Conservation (phyloP, 2,113 vertebrate genomes). For the Solea solea region DNA sequence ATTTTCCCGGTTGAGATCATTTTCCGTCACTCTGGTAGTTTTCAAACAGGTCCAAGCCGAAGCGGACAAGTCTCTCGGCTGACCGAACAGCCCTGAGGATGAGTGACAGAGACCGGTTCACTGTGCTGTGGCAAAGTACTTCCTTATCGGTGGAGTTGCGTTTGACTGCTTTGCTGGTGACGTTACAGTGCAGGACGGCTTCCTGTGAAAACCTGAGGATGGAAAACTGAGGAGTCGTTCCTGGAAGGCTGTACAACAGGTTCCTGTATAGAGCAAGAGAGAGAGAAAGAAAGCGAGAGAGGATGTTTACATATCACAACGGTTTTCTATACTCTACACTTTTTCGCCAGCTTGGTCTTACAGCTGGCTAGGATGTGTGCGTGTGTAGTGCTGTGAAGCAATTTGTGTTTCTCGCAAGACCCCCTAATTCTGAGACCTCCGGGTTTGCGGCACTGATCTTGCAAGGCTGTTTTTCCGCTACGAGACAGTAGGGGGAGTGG, state of each 20-base stretch:
- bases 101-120: conserved; percentile 85
- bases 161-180: conserved; percentile 29
- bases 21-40: conserved; percentile 77
- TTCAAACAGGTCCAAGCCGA: conserved; percentile 90
- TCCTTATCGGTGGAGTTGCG: conserved; percentile 59
- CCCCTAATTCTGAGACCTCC: no score
- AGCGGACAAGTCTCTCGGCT: conserved; percentile 87
- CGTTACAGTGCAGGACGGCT: conserved; percentile 56
- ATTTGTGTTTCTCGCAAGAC: no score
- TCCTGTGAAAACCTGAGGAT: conserved; percentile 80
- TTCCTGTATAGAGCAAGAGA: conserved; percentile 82
- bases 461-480: no score
- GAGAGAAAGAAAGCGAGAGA: not conserved
- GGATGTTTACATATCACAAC: no score
- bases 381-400: no score
- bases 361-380: no score
- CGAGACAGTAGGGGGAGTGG: no score
- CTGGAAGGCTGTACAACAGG: conserved; percentile 89
- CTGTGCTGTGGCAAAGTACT: conserved; percentile 67
- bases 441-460: no score
- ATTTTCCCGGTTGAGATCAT: conserved; percentile 61
- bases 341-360: no score
- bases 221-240: conserved; percentile 84
- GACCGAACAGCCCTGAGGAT: conserved; percentile 87
- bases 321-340: no score